Base-by-base conservation (phyloP, 2,113 vertebrate genomes). In the Halcyon malimbica region DNA sequence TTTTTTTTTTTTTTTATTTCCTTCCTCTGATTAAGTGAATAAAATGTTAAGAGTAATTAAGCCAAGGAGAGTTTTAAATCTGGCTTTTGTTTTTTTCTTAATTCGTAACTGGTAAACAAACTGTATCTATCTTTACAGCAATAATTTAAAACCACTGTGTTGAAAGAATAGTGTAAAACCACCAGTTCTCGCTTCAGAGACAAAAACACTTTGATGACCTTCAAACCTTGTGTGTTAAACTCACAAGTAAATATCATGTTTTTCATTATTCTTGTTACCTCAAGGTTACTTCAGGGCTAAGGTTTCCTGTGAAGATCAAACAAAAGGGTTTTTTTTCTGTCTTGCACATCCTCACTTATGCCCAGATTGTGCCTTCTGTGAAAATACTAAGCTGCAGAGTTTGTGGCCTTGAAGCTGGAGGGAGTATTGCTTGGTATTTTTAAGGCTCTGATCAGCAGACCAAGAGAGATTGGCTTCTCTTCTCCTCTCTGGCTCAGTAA, bases 31-130 rank as follows among this genome's bases (percentile, higher is more conserved):
- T 96, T 97, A 97, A 93, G 26, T 96, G 69, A 95, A 90, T 97
- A 96, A 96, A 92, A 95, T 91, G 64, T 97, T 97, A 88, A 95
- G 41, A 86, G 81, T 77, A 94, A 95, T 97, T 96, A 97, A 90
- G n/a, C 50, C 67, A 93, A 88, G 42, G 86, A 95, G 56, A 79
- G 33, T 90, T 96, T 97, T 83, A 84, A 96, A 92, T 73, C 16
- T 56, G 24, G 14, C 17, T 21, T 10, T 29, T 64, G 35, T 44
- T 67, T 28, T 54, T 54, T 37, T 20, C 41, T 77, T 56, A 50
- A 59, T 91, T 91, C 28, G 48, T 93, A 96, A 95, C 67, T 83
- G 64, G 48, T 86, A 97, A 97, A 96, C 89, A 95, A 93, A 90
- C 33, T 87, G 33, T 56, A 93, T 84, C 62, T 56, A 93, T 87